Evolutionary conservation across 37 sponge, comb jelly and placozoan genomes (phyloP).

Genomic region (Lycopodina hypogea): DNA sequence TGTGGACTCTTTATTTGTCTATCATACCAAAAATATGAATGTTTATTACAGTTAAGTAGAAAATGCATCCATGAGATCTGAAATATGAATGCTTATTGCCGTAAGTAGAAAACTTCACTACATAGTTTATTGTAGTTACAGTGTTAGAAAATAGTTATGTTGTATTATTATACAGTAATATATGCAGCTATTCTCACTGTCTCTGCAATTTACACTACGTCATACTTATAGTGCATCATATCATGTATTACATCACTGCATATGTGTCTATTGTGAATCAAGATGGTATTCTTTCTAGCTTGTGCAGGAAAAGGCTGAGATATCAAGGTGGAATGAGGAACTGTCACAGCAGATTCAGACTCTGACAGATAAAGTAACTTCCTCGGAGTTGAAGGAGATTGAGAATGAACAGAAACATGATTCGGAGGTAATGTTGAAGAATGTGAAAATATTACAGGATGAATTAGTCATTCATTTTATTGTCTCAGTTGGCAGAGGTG

Average conservation of each 20-base stretch:
- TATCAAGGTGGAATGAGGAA: neutral
- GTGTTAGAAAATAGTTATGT: too few species aligned
- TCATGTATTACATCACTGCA: neutral
- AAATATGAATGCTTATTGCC: too few species aligned
- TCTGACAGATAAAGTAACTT: neutral
- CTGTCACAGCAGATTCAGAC: neutral
- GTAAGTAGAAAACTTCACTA: too few species aligned
- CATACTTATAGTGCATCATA: neutral
- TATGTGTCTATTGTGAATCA: conserved; percentile 10
- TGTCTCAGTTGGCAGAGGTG: conserved; percentile 4
- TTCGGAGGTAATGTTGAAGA: neutral
- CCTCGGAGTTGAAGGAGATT: neutral
- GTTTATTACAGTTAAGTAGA: too few species aligned
- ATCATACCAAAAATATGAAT: too few species aligned
- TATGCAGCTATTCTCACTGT: too few species aligned
- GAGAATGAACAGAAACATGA: neutral
- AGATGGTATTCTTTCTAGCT: neutral
- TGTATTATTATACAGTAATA: too few species aligned
- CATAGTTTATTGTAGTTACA: too few species aligned
- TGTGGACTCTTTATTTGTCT: too few species aligned
- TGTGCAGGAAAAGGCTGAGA: neutral
- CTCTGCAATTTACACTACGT: too few species aligned
- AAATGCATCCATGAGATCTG: too few species aligned
- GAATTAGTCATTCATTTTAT: neutral
- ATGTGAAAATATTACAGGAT: neutral